These are phyloP conservation scores for Junonia oenone DNA, from an alignment of 2,888 invertebrate genomes.

Conservation along the genomic window DNA sequence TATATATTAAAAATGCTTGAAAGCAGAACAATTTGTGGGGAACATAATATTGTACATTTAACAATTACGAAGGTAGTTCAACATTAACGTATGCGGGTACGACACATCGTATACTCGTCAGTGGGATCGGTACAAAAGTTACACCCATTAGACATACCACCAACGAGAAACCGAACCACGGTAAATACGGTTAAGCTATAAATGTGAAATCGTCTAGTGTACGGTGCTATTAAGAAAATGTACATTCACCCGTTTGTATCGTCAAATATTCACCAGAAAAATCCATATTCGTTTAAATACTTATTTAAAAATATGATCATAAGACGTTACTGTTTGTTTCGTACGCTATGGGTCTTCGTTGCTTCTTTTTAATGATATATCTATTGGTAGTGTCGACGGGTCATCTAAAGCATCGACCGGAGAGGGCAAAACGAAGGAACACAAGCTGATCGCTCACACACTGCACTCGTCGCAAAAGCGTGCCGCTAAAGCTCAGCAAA, in stretches of 20 bases:
- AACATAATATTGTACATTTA: background rate
- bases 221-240: constrained; percentile 3
- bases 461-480: constrained; percentile 37
- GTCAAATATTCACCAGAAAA: background rate
- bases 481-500: constrained; percentile 52
- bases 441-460: constrained; percentile 22
- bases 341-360: background rate
- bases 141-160: background rate
- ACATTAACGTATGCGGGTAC: background rate
- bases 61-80: background rate
- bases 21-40: background rate
- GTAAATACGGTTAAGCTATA: background rate
- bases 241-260: background rate
- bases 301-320: background rate
- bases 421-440: constrained; percentile 22
- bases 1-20: background rate
- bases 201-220: background rate
- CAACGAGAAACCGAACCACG: constrained; percentile 1
- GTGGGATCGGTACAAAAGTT: background rate
- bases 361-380: constrained; percentile 4
- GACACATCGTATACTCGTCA: background rate
- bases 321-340: background rate
- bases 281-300: background rate
- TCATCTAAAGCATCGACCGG: background rate
- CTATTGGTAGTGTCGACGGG: constrained; percentile 3